Base-by-base conservation (phyloP, 2,797 vertebrate species). In the Salarias fasciatus region DNA sequence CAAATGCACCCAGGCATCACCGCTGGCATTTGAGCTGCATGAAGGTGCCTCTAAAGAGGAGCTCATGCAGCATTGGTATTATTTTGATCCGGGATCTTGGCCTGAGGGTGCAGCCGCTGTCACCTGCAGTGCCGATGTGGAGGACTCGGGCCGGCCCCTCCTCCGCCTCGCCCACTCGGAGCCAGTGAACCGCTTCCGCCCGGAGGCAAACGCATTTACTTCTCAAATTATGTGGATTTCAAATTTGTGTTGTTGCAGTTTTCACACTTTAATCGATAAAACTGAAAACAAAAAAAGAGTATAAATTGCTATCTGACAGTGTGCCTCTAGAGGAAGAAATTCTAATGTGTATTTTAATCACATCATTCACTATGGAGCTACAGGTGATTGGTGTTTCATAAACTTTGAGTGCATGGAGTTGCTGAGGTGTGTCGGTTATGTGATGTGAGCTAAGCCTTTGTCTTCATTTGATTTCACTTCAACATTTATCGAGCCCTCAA, bases 21-120 rank as follows among this genome's bases (percentile, higher is more conserved):
- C 63, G 11, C 66, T 40, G 15, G 57, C 67, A 59, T 81, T 58
- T 63, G 40, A 69, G 55, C 51, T 59, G 53, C 57, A 53, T 29
- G 51, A 47, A 62, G 43, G 51, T 13, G 35, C 38, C 67, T 79
- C 11, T 60, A 11, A 58, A 72, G 52, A 72, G n/a, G 57, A 63
- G 46, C 45, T 61, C 55, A 54, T 51, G 59, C 69, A 72, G 59
- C 49, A 55, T 13, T 8, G 31, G 37, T 14, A 24, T 49, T 66
- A 58, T 52, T 66, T 64, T 59, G 57, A 72, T 66, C 47, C 58
- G 61, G 28, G 58, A 43, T 36, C 33, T 0, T 43, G 7, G 54
- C 58, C 52, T 38, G 8, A 49, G 12, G 74, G 41, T 35, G 36
- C 12, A 59, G 63, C 55, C 15, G 45, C 40, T 71, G 66, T 79